These are phyloP conservation scores for Papilio glaucus DNA, from an alignment of 1,140 invertebrate genomes.

Conservation along the genomic window DNA sequence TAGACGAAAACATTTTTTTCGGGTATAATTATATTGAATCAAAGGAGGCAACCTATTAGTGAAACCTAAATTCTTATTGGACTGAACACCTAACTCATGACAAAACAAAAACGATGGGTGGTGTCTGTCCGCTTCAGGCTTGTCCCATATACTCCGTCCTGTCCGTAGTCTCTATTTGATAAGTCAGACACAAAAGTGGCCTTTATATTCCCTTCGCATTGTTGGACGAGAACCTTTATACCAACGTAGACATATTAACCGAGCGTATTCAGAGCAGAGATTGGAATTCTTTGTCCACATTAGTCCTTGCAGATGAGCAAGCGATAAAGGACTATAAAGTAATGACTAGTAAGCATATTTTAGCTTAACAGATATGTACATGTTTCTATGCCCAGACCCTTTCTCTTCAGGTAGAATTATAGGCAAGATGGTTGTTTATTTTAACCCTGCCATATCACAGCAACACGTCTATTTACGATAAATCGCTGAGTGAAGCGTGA, in stretches of 20 bases:
- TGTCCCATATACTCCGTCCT: background rate
- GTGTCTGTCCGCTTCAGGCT: background rate
- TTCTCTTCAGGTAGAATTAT: constrained; percentile 23
- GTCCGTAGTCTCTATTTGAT: background rate
- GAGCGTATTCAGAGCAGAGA: constrained; percentile 18
- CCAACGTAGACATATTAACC: constrained; percentile 2
- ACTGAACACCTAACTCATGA: too few relatives aligned
- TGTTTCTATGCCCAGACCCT: background rate
- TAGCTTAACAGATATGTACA: background rate
- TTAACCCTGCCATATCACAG: background rate
- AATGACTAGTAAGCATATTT: background rate
- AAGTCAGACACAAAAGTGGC: background rate
- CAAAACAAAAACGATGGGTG: background rate
- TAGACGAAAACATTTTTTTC: too few relatives aligned
- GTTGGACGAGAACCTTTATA: background rate
- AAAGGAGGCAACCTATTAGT: too few relatives aligned
- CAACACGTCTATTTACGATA: constrained; percentile 1
- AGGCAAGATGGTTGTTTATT: constrained; percentile 1
- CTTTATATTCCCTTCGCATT: background rate
- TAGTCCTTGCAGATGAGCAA: constrained; percentile 8
- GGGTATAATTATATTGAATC: too few relatives aligned
- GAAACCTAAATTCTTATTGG: too few relatives aligned
- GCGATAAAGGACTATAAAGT: background rate
- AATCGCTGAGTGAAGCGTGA: constrained; percentile 10
- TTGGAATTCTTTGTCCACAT: constrained; percentile 9